phyloP scores from a whole-genome alignment of 2,797 vertebrate genomes.

The Toxotes lorentzi region DNA sequence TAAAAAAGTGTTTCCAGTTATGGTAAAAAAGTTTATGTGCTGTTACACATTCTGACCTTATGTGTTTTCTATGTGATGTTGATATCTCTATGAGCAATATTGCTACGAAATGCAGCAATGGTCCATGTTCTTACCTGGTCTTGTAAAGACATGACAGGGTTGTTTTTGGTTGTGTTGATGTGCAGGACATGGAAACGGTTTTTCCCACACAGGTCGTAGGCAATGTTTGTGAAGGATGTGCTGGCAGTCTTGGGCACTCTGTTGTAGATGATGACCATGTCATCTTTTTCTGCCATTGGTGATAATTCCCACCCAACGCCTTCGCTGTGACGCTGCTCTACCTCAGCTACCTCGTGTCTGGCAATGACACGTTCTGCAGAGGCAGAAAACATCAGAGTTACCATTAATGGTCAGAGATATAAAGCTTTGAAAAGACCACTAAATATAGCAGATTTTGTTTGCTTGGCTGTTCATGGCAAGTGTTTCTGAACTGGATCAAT shows the following conservation, averaged over 20 bases:
- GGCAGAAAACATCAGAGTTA: background rate
- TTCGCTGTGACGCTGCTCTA: slow-evolving; percentile 90
- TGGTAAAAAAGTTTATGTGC: background rate
- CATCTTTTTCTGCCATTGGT: slow-evolving; percentile 84
- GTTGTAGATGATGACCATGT: slow-evolving; percentile 95
- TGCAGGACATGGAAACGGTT: slow-evolving; percentile 96
- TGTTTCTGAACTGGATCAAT: background rate
- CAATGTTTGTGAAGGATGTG: slow-evolving; percentile 98
- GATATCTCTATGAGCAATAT: background rate
- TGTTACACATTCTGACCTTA: background rate
- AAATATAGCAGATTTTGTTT: background rate
- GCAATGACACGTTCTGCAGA: slow-evolving; percentile 83
- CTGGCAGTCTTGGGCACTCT: slow-evolving; percentile 97
- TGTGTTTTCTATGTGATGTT: background rate
- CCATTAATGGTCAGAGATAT: background rate
- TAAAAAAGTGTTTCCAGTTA: background rate
- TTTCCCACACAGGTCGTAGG: slow-evolving; percentile 95
- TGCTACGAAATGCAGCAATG: background rate
- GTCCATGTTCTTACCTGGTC: slow-evolving; percentile 89
- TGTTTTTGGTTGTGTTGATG: slow-evolving; percentile 98
- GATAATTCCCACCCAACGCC: slow-evolving; percentile 76
- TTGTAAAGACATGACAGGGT: slow-evolving; percentile 96
- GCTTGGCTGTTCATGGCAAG: background rate
- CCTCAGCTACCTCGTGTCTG: slow-evolving; percentile 93
- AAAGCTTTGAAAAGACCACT: background rate